Base-by-base conservation (phyloP, 2,797 vertebrate species). In the Chelon labrosus region DNA sequence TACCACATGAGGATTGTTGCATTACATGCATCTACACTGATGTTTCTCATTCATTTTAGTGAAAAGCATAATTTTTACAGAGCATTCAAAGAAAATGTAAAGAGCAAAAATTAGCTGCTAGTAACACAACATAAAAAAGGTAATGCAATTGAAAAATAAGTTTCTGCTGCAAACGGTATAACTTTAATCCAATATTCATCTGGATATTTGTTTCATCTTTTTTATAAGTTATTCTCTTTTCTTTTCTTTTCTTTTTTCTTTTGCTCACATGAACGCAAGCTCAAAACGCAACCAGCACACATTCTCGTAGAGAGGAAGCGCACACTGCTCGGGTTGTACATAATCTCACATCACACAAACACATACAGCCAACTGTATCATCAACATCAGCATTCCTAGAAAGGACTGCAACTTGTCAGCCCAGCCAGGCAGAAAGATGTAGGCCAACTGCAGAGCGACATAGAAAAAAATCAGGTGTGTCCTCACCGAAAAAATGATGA, bases 341-440 rank as follows among this genome's bases (percentile, higher is more conserved):
- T 31, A 60, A 53, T 70, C 66, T 44, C 49, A 65, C 63, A 74
- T 20, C 35, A 22, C 60, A 42, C 41, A 14, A 42, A 67, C 62
- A 72, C 68, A 60, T 16, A 53, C 31, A 79, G 65, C 16, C 39
- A 35, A 46, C 73, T 63, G 66, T 42, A 80, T 75, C 66, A 60
- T 79, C 75, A 72, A 72, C 79, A 83, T 87, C 86, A 75, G 78
- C 79, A 76, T 86, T 91, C 88, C 80, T 88, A 53, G 79, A 89
- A 78, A 87, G 80, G 72, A 63, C 73, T 31, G 62, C 82, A 77
- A 85, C 75, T 88, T 88, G 79, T 85, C 70, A 64, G 83, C 70
- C 90, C 89, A 94, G 77, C 64, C 88, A 88, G 75, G 91, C 87
- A 87, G 93, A 93, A 92, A 91, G 85, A 93, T 92, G 89, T 91